Conservation (phyloP, 92 coral and sea anemone species). For the Porites evermanni region DNA sequence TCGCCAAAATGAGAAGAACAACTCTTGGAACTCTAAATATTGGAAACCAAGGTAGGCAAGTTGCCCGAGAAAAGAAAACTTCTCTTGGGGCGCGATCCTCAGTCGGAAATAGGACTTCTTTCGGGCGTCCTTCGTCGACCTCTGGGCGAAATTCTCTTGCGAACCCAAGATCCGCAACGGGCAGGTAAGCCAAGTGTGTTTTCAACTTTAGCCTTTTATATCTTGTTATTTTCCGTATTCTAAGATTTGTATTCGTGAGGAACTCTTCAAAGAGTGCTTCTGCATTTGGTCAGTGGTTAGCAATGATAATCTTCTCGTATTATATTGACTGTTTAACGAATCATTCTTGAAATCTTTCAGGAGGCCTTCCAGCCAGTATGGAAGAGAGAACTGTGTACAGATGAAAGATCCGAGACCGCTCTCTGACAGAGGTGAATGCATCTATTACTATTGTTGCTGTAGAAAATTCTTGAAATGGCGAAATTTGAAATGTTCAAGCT, state of each 20-base stretch:
- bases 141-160: conserved; percentile 30
- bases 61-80: conserved; percentile 63
- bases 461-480: background rate
- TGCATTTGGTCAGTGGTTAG: background rate
- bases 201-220: no score
- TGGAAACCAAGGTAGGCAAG: conserved; percentile 72
- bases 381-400: conserved; percentile 66
- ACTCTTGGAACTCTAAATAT: conserved; percentile 76
- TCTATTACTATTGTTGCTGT: background rate
- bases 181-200: conserved; percentile 8
- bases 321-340: background rate
- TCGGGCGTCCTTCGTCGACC: conserved; percentile 68
- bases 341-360: background rate
- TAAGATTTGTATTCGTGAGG: background rate
- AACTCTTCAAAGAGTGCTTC: background rate
- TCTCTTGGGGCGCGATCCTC: conserved; percentile 79
- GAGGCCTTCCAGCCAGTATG: conserved; percentile 87
- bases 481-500: no score
- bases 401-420: conserved; percentile 81
- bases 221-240: background rate
- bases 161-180: conserved; percentile 24
- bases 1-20: conserved; percentile 64
- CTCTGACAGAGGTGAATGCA: conserved; percentile 70
- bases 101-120: conserved; percentile 66
- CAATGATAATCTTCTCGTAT: background rate